phyloP scores from a whole-genome alignment of 2,113 vertebrate species.

The Scalopus aquaticus region DNA sequence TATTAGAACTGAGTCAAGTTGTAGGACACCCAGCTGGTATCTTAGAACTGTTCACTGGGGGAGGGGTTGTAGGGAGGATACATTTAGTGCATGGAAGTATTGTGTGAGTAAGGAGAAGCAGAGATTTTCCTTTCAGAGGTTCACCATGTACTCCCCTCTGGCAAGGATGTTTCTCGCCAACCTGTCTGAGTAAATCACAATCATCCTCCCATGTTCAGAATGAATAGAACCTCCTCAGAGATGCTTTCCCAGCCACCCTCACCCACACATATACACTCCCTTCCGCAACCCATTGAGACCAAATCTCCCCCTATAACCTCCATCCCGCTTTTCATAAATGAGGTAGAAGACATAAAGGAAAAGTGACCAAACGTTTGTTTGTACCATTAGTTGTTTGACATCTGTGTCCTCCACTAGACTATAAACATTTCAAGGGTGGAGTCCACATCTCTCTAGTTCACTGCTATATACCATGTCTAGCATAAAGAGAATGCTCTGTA shows the following conservation, averaged over 20 bases:
- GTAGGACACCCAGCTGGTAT: neutral
- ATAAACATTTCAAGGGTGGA: neutral
- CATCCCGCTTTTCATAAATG: neutral
- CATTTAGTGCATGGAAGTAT: neutral
- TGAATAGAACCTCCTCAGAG: neutral
- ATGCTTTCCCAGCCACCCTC: neutral
- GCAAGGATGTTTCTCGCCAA: neutral
- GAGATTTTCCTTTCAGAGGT: neutral
- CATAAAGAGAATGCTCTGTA: neutral
- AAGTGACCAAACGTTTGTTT: neutral
- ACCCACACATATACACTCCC: neutral
- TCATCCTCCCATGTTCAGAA: neutral
- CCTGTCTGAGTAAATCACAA: neutral
- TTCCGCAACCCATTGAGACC: neutral
- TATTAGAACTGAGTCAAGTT: neutral
- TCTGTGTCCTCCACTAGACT: neutral
- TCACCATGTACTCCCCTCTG: neutral
- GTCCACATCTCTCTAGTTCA: neutral
- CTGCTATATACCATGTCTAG: neutral
- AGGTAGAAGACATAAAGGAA: neutral
- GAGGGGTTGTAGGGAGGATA: neutral
- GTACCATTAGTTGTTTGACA: neutral
- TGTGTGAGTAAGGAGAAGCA: neutral
- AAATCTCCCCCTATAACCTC: neutral
- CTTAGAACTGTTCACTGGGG: neutral